These are phyloP conservation scores for Cheiracanthium punctorium DNA, from an alignment of 2,888 invertebrate species.

Conservation along the genomic window DNA sequence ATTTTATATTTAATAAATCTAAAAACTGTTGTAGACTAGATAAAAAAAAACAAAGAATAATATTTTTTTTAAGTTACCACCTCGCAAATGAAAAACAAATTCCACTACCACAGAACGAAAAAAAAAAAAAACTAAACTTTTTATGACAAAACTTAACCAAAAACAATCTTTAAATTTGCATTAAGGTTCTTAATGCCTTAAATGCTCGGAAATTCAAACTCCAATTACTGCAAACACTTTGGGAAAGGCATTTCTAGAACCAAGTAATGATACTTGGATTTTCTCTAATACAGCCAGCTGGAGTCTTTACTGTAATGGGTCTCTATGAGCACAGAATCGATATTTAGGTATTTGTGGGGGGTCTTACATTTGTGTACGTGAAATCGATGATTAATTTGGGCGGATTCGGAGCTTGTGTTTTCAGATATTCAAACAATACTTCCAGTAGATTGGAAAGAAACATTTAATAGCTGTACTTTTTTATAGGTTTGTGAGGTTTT, in stretches of 20 bases:
- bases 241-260: background rate
- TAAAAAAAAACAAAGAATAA: background rate
- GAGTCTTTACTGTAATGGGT: conserved; percentile 31
- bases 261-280: background rate
- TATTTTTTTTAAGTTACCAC: background rate
- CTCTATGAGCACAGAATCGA: conserved; percentile 2
- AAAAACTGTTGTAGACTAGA: background rate
- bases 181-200: conserved; percentile 48
- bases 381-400: background rate
- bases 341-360: conserved; percentile 12
- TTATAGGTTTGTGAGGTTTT: no score
- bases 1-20: background rate
- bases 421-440: no score
- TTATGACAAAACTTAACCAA: conserved; percentile 21
- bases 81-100: background rate
- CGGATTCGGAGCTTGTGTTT: background rate
- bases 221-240: conserved; percentile 59
- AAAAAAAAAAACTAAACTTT: conserved; percentile 9
- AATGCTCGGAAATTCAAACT: conserved; percentile 53
- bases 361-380: background rate
- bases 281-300: conserved; percentile 19
- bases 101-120: background rate
- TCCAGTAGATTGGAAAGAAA: no score
- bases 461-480: no score
- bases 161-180: conserved; percentile 60